Percentiles rank a stretch among this genome's conserved stretches.
phyloP scores from a whole-genome alignment of 2,113 vertebrate genomes.

The Euleptes europaea region DNA sequence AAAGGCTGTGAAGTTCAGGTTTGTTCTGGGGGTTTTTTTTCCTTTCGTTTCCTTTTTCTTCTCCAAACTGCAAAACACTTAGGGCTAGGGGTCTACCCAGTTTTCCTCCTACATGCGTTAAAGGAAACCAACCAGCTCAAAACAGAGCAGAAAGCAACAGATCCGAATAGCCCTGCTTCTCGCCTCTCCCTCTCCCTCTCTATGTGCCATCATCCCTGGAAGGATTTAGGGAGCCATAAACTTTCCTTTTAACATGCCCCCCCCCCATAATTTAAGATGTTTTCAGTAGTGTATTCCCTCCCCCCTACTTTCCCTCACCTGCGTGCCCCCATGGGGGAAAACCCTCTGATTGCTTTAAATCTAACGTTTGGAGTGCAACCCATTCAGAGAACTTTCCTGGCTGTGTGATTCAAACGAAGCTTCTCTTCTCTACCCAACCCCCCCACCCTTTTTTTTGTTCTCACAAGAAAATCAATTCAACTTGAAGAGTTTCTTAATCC shows the following conservation, averaged over 20 bases:
- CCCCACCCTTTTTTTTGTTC: conserved; percentile 86
- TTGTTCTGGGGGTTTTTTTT: no score
- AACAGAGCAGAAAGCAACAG: not conserved
- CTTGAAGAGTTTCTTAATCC: conserved; percentile 99
- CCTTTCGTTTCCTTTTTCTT: no score
- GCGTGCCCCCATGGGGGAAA: conserved; percentile 54
- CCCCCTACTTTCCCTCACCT: conserved; percentile 66
- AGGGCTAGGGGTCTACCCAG: no score
- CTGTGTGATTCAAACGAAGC: conserved; percentile 91
- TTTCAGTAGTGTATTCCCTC: conserved; percentile 64
- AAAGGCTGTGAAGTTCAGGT: not conserved
- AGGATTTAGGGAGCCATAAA: not conserved
- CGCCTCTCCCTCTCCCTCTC: not conserved
- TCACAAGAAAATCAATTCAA: conserved; percentile 98
- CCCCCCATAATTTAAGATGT: conserved; percentile 53
- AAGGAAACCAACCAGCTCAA: conserved; percentile 24
- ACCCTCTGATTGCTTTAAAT: conserved; percentile 90
- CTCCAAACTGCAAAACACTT: no score
- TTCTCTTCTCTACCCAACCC: conserved; percentile 67
- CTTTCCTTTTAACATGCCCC: conserved; percentile 40
- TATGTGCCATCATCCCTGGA: not conserved
- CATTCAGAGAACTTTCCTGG: conserved; percentile 91
- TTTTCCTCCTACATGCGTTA: not conserved
- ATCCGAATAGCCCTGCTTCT: not conserved
- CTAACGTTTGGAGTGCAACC: conserved; percentile 88